phyloP scores from a whole-genome alignment of 1,140 invertebrate species.

The Calosoma granatense region DNA sequence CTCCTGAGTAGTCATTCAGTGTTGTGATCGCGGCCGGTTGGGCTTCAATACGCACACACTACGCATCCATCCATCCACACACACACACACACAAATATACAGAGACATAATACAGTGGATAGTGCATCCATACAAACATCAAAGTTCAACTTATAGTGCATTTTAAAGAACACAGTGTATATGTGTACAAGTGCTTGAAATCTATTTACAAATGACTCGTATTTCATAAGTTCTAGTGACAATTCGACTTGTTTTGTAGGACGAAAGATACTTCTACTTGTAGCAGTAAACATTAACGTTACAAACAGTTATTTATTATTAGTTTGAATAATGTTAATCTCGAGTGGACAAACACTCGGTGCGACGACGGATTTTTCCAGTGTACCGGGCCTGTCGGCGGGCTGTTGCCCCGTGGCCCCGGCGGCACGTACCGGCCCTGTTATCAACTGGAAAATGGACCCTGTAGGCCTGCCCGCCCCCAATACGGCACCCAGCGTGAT shows the following conservation, averaged over 20 bases:
- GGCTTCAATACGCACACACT: slow-evolving; percentile 24
- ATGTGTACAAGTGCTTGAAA: too few species aligned
- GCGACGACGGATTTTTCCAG: slow-evolving; percentile 31
- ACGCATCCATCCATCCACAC: neutral
- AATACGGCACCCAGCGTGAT: slow-evolving; percentile 29
- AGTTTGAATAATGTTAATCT: slow-evolving; percentile 32
- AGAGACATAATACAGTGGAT: too few species aligned
- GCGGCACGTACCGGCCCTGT: slow-evolving; percentile 26
- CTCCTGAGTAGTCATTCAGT: slow-evolving; percentile 32
- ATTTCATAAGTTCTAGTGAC: too few species aligned
- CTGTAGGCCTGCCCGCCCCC: slow-evolving; percentile 29
- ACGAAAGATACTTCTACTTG: too few species aligned
- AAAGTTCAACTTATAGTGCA: neutral
- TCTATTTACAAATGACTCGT: too few species aligned
- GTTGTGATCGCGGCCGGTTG: slow-evolving; percentile 31
- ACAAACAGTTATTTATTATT: too few species aligned
- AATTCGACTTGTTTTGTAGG: too few species aligned
- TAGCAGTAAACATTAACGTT: too few species aligned
- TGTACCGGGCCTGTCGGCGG: slow-evolving; percentile 31
- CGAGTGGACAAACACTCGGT: slow-evolving; percentile 27
- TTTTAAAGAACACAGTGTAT: neutral
- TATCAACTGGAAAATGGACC: slow-evolving; percentile 35
- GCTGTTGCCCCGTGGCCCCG: slow-evolving; percentile 30
- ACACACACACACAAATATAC: too few species aligned
- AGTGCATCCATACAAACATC: neutral